Evolutionary conservation across 2,797 vertebrate species (phyloP).

Genomic region (Leptoclinus maculatus): DNA sequence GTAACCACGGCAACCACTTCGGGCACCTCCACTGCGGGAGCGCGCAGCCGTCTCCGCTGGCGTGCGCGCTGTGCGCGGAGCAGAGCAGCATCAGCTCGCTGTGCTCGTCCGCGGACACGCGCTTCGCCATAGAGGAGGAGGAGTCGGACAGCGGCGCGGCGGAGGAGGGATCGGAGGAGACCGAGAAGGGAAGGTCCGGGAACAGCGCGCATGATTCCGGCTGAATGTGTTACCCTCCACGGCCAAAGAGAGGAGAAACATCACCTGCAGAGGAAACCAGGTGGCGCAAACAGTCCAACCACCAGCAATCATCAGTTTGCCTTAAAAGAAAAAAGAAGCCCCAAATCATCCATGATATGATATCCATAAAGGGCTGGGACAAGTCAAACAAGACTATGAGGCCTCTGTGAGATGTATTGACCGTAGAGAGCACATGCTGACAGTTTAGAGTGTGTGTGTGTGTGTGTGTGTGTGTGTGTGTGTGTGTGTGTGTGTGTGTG

Average conservation of each 20-base stretch:
- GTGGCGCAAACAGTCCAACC: neutral
- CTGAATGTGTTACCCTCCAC: slow-evolving; percentile 73
- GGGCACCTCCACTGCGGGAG: slow-evolving; percentile 79
- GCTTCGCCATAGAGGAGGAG: slow-evolving; percentile 91
- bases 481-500: no score
- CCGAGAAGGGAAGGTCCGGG: slow-evolving; percentile 49
- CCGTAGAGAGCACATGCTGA: neutral
- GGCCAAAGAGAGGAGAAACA: neutral
- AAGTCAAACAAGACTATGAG: neutral
- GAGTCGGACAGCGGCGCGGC: slow-evolving; percentile 85
- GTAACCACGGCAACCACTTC: slow-evolving; percentile 73
- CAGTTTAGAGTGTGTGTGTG: no score
- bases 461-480: no score
- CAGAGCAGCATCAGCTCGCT: slow-evolving; percentile 94
- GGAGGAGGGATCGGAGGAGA: slow-evolving; percentile 84
- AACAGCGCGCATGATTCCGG: slow-evolving; percentile 82
- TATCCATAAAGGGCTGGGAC: neutral
- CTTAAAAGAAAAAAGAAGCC: no score
- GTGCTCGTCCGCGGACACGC: slow-evolving; percentile 93
- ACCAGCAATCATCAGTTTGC: neutral
- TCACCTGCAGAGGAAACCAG: slow-evolving; percentile 4
- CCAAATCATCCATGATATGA: neutral
- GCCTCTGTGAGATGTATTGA: neutral
- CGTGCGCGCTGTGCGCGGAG: slow-evolving; percentile 92
- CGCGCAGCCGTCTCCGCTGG: slow-evolving; percentile 84